These are phyloP conservation scores for Drosophila putrida DNA, from an alignment of 2,888 invertebrate genomes.

Conservation along the genomic window DNA sequence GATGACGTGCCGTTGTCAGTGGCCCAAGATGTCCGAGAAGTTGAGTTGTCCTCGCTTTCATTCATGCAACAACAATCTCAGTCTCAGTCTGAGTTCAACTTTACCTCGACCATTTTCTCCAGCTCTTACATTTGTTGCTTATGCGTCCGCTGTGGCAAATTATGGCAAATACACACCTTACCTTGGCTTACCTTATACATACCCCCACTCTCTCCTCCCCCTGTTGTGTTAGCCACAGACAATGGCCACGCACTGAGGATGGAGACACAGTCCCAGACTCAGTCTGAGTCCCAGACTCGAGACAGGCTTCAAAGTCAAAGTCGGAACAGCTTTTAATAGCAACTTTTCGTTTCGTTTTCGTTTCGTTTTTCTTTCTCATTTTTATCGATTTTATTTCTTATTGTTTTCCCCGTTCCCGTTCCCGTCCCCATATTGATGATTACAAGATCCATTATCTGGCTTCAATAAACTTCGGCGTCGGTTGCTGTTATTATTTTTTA, in stretches of 20 bases:
- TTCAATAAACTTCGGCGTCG: conserved; percentile 73
- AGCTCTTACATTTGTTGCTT: conserved; percentile 45
- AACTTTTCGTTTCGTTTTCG: conserved; percentile 60
- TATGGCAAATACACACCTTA: conserved; percentile 83
- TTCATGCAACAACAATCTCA: conserved; percentile 49
- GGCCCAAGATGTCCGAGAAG: conserved; percentile 41
- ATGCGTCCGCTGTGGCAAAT: conserved; percentile 81
- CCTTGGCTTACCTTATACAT: conserved; percentile 30
- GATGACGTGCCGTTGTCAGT: conserved; percentile 73
- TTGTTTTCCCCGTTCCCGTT: conserved; percentile 55
- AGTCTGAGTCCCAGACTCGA: background rate
- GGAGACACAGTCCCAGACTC: conserved; percentile 30
- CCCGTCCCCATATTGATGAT: conserved; percentile 54
- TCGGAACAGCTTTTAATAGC: conserved; percentile 48
- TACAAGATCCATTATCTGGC: conserved; percentile 79
- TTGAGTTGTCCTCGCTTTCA: conserved; percentile 75
- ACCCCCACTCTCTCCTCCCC: background rate
- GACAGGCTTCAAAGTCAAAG: conserved; percentile 36
- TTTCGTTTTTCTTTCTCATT: conserved; percentile 52
- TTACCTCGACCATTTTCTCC: conserved; percentile 35
- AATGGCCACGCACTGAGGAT: conserved; percentile 10
- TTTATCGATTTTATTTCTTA: conserved; percentile 72
- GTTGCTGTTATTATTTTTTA: conserved; percentile 74
- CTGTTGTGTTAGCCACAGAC: conserved; percentile 21
- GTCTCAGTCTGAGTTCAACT: background rate